phyloP scores from a whole-genome alignment of 1,140 invertebrate genomes.

The Hydropsyche tenuis region DNA sequence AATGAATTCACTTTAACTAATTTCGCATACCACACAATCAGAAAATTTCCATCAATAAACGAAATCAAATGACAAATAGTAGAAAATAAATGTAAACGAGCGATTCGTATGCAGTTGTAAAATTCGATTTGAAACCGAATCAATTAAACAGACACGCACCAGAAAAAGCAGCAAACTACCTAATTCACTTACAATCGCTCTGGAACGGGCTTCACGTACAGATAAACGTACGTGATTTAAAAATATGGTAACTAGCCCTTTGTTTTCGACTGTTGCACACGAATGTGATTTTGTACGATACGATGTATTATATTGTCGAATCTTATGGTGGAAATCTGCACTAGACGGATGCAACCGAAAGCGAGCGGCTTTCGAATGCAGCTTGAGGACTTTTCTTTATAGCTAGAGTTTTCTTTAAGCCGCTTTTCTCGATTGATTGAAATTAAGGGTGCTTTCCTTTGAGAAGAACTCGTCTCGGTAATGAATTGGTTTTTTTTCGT shows the following conservation, averaged over 20 bases:
- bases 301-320: too few relatives aligned
- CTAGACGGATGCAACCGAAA: slow-evolving; percentile 22
- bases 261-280: background rate
- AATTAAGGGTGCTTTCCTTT: slow-evolving; percentile 5
- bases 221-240: background rate
- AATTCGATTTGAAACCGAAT: slow-evolving; percentile 3
- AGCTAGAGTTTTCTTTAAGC: slow-evolving; percentile 8
- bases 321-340: too few relatives aligned
- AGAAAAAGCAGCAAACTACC: background rate
- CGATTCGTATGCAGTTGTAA: too few relatives aligned
- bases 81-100: too few relatives aligned
- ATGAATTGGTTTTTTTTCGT: background rate
- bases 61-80: too few relatives aligned
- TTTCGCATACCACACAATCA: too few relatives aligned
- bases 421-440: slow-evolving; percentile 7
- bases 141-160: slow-evolving; percentile 1
- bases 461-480: background rate
- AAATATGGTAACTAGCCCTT: background rate
- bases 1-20: too few relatives aligned
- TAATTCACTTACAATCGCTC: slow-evolving; percentile 37
- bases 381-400: background rate
- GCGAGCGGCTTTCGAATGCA: background rate
- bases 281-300: too few relatives aligned
- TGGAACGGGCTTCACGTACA: background rate
- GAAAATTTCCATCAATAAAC: too few relatives aligned